Conservation (phyloP, 2,888 invertebrate species). For the Hipparchia semele region DNA sequence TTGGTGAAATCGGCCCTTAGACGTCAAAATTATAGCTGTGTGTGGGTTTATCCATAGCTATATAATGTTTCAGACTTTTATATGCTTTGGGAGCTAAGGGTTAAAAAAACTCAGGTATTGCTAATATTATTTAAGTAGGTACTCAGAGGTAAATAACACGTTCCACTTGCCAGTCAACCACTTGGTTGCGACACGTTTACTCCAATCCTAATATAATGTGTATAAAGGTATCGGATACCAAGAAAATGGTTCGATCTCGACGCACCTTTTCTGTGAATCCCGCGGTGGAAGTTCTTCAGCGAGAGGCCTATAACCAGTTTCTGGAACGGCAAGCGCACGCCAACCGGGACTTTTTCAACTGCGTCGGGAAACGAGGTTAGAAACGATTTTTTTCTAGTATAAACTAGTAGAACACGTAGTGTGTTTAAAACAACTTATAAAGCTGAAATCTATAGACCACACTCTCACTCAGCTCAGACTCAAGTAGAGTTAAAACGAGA, state of each 20-base stretch:
- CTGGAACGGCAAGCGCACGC: conserved; percentile 58
- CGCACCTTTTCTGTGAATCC: conserved; percentile 69
- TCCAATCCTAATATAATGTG: conserved; percentile 38
- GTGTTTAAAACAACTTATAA: no score
- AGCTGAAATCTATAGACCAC: no score
- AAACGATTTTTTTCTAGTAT: conserved; percentile 7
- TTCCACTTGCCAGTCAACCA: neutral
- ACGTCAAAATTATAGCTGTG: no score
- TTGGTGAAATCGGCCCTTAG: no score
- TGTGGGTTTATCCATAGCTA: no score
- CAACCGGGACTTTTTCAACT: conserved; percentile 65
- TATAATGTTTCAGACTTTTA: no score
- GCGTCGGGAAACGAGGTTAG: conserved; percentile 74
- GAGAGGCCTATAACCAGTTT: conserved; percentile 60
- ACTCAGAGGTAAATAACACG: neutral
- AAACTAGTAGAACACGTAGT: no score
- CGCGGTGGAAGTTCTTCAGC: conserved; percentile 64
- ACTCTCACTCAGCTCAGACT: no score
- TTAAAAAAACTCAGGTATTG: neutral
- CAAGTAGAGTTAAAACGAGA: no score
- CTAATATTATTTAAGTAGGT: neutral
- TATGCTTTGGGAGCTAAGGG: neutral
- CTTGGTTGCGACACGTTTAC: neutral
- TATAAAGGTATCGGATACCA: conserved; percentile 58
- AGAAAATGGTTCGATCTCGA: conserved; percentile 53